A percentile compares a stretch with the other conserved stretches of the same genome.
These are phyloP conservation scores for Amiota minor DNA, from an alignment of 2,888 invertebrate species.

Conservation along the genomic window DNA sequence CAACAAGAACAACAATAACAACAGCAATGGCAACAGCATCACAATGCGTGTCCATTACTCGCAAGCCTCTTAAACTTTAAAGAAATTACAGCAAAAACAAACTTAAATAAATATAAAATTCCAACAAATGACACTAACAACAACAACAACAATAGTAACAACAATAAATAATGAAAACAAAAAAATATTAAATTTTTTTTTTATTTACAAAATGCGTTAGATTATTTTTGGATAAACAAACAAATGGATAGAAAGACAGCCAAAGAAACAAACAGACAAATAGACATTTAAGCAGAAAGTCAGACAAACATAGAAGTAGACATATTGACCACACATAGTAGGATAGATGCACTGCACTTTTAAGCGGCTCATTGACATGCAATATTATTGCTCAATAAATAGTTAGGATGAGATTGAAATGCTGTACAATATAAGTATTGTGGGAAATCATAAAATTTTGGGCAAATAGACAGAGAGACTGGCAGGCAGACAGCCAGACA, in stretches of 20 bases:
- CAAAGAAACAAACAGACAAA: neutral
- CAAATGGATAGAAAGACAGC: neutral
- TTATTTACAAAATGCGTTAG: constrained; percentile 12
- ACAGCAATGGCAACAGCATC: constrained; percentile 35
- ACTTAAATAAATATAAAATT: neutral
- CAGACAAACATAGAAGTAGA: constrained; percentile 32
- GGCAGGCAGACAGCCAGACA: too few relatives aligned
- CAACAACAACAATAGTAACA: constrained; percentile 13
- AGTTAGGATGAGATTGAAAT: too few relatives aligned
- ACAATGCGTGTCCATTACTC: neutral
- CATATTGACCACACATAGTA: too few relatives aligned
- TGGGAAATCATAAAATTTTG: too few relatives aligned
- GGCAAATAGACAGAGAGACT: too few relatives aligned
- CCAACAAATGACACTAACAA: neutral
- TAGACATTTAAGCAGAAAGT: constrained; percentile 28
- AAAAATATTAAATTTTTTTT: neutral
- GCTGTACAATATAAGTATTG: too few relatives aligned
- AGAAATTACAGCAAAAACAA: too few relatives aligned
- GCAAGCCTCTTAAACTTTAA: too few relatives aligned
- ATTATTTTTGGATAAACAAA: too few relatives aligned
- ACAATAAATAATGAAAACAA: neutral
- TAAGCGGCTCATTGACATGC: too few relatives aligned
- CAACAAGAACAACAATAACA: constrained; percentile 33
- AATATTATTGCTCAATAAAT: too few relatives aligned
- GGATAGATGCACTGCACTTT: too few relatives aligned